Percentiles rank a stretch among this genome's conserved stretches.
Conservation (phyloP, 1,140 invertebrate genomes). For the Macrocentrus cingulum region DNA sequence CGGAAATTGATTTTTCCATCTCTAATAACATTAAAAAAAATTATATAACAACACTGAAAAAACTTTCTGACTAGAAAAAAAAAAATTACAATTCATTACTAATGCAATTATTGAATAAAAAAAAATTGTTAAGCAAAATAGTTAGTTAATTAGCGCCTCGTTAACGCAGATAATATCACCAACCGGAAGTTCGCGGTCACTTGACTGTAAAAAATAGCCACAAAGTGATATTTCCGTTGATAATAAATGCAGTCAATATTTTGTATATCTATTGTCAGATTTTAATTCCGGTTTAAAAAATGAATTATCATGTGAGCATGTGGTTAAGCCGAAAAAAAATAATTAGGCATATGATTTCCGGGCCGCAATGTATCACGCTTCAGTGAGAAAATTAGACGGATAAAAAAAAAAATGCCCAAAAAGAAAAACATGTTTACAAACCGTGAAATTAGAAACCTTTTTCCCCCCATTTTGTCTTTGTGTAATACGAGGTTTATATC, state of each 20-base stretch:
- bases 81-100: too few relatives aligned
- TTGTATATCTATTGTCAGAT: background rate
- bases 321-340: too few relatives aligned
- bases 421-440: background rate
- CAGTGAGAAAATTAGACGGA: conserved; percentile 1
- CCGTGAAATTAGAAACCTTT: background rate
- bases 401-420: background rate
- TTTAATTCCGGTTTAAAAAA: conserved; percentile 12
- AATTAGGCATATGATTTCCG: conserved; percentile 3
- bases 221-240: conserved; percentile 10
- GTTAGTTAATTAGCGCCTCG: too few relatives aligned
- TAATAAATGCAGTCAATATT: conserved; percentile 6
- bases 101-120: too few relatives aligned
- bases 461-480: background rate
- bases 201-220: background rate
- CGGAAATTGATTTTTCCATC: too few relatives aligned
- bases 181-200: background rate
- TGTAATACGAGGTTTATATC: background rate
- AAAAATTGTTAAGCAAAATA: too few relatives aligned
- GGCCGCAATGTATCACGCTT: conserved; percentile 8
- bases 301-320: background rate
- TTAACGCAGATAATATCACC: background rate
- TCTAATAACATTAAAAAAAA: too few relatives aligned
- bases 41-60: too few relatives aligned
- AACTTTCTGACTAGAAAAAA: too few relatives aligned